These are phyloP conservation scores for Brachyrhaphis roseni DNA, from an alignment of 2,797 vertebrate species.

Conservation along the genomic window DNA sequence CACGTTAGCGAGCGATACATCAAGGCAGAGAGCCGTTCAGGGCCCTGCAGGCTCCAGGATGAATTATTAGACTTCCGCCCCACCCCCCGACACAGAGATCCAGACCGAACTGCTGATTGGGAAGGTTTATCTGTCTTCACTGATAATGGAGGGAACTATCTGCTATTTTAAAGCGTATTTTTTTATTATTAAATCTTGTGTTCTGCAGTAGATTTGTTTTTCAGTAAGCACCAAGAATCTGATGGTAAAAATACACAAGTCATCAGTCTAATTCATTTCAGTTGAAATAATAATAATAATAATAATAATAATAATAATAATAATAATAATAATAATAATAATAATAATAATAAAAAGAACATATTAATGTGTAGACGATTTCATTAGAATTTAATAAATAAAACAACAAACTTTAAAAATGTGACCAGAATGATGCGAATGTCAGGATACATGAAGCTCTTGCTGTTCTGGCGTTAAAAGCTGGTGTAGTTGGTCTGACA, in stretches of 20 bases:
- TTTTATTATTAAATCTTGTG: neutral
- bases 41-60: conserved; percentile 59
- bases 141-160: neutral
- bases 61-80: conserved; percentile 57
- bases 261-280: neutral
- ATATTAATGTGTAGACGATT: neutral
- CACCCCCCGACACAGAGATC: conserved; percentile 35
- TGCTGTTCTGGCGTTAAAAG: neutral
- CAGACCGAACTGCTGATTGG: conserved; percentile 19
- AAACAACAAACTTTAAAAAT: neutral
- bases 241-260: neutral
- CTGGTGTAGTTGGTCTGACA: neutral
- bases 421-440: neutral
- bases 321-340: neutral
- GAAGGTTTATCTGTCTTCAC: conserved; percentile 11
- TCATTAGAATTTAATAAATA: neutral
- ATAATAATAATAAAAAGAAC: too few relatives aligned
- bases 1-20: conserved; percentile 62
- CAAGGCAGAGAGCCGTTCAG: conserved; percentile 55
- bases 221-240: neutral
- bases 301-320: neutral
- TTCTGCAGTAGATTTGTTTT: neutral
- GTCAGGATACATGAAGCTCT: neutral
- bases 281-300: neutral
- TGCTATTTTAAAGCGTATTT: neutral